Conservation (phyloP, 2,113 vertebrate genomes). For the Corvus cornix region DNA sequence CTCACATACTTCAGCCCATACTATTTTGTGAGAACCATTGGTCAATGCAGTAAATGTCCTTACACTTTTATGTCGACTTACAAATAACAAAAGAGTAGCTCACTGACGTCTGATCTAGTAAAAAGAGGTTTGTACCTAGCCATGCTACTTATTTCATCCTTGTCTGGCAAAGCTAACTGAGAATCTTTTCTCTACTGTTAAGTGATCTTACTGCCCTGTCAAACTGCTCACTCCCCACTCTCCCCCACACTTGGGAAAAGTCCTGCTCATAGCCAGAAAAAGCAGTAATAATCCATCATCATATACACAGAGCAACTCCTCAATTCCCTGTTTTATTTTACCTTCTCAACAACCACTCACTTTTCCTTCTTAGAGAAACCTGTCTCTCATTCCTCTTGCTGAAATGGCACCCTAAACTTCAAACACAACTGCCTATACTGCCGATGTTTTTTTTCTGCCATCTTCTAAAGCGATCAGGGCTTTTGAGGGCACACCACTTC, state of each 20-base stretch:
- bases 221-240: background rate
- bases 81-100: background rate
- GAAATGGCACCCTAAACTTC: background rate
- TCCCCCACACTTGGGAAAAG: background rate
- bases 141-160: background rate
- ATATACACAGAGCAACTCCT: background rate
- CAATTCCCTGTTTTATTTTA: background rate
- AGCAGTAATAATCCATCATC: conserved; percentile 24
- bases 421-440: background rate
- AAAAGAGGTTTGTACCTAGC: background rate
- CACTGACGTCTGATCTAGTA: background rate
- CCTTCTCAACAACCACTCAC: background rate
- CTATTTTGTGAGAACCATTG: background rate
- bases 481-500: background rate
- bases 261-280: background rate
- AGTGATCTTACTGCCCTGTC: conserved; percentile 7
- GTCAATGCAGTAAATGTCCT: background rate
- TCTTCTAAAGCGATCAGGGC: background rate
- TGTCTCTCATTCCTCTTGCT: background rate
- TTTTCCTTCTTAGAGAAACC: background rate
- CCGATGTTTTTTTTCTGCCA: background rate
- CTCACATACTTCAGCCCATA: background rate
- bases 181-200: background rate
- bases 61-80: background rate
- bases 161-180: background rate